A percentile compares a stretch with the other conserved stretches of the same genome.
Evolutionary conservation across 2,797 vertebrate genomes (phyloP).

Genomic region (Antrozous pallidus): DNA sequence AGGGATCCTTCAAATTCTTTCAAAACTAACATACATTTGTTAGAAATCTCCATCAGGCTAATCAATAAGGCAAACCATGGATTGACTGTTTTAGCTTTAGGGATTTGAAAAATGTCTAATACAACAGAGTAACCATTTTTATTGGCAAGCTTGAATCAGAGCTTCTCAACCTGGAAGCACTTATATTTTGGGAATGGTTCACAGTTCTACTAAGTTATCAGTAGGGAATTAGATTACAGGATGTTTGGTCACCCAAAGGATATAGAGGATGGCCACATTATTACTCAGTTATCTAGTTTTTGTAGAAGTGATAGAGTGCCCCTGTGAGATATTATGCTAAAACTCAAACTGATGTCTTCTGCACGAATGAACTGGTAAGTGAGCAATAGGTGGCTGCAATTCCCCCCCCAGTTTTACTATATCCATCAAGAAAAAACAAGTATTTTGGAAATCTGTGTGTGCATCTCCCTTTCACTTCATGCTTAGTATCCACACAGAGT

Average conservation of each 20-base stretch:
- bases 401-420: background rate
- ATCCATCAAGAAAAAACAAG: background rate
- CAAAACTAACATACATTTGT: constrained; percentile 70
- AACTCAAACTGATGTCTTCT: background rate
- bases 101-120: constrained; percentile 46
- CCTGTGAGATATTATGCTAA: background rate
- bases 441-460: background rate
- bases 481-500: background rate
- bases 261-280: background rate
- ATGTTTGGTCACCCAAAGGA: background rate
- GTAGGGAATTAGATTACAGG: background rate
- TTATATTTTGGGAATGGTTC: background rate
- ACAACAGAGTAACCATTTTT: background rate
- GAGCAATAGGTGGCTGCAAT: background rate
- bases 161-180: background rate
- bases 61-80: constrained; percentile 56
- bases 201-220: background rate
- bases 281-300: background rate
- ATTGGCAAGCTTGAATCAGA: background rate
- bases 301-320: background rate
- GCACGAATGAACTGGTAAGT: background rate
- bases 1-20: constrained; percentile 59
- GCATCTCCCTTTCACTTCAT: background rate
- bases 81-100: constrained; percentile 56
- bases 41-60: constrained; percentile 64